phyloP scores from a whole-genome alignment of 2,888 invertebrate species.

The Sthenelais limicola region DNA sequence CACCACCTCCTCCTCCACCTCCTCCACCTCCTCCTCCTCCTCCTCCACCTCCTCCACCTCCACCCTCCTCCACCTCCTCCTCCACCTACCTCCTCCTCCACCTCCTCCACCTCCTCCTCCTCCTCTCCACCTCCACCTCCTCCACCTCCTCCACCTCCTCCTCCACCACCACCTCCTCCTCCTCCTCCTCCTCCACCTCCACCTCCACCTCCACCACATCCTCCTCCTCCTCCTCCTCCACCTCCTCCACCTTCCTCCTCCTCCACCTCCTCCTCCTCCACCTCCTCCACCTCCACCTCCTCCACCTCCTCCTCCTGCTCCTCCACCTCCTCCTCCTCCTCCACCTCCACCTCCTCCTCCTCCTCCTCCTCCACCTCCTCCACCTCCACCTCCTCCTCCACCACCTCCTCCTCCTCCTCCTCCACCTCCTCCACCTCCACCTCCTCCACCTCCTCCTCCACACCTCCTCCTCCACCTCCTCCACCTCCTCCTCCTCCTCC shows the following conservation, averaged over 20 bases:
- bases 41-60: slow-evolving; percentile 21
- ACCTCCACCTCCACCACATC: too few species aligned
- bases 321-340: background rate
- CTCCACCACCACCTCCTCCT: slow-evolving; percentile 7
- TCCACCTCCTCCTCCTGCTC: slow-evolving; percentile 1
- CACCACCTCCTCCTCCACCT: background rate
- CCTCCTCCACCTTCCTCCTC: background rate
- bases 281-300: background rate
- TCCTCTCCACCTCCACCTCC: background rate
- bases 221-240: background rate
- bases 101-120: background rate
- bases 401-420: background rate
- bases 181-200: slow-evolving; percentile 4
- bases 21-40: background rate
- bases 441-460: too few species aligned
- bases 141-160: slow-evolving; percentile 15
- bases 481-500: background rate
- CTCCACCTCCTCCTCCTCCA: background rate
- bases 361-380: background rate
- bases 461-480: too few species aligned
- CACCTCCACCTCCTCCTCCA: background rate
- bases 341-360: background rate
- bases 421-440: background rate
- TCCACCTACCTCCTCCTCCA: too few species aligned
- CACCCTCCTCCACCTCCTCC: too few species aligned